Percentiles rank a stretch among this genome's conserved stretches.
These are phyloP conservation scores for Lytechinus pictus DNA, from an alignment of 35 echinoderm and acorn worm genomes.

Conservation along the genomic window DNA sequence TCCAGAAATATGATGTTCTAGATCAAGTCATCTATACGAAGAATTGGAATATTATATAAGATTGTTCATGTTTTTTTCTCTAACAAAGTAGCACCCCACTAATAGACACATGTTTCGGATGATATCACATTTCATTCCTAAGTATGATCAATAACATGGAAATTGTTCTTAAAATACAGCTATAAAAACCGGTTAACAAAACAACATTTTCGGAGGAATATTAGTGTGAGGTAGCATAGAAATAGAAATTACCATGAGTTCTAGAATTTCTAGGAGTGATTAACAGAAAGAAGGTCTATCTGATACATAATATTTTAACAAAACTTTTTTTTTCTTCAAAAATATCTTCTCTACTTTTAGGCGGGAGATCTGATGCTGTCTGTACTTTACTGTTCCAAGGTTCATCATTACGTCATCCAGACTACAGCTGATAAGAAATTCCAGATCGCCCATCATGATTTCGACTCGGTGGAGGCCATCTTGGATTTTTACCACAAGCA, in stretches of 20 bases:
- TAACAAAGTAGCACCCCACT: no score
- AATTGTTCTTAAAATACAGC: no score
- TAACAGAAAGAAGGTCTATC: neutral
- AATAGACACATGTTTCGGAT: no score
- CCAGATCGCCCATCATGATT: slow-evolving; percentile 89
- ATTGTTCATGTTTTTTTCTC: no score
- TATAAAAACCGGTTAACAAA: no score
- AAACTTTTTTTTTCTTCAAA: neutral
- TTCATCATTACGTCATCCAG: slow-evolving; percentile 95
- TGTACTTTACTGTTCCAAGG: slow-evolving; percentile 84
- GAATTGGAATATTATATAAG: no score
- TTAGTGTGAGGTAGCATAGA: neutral
- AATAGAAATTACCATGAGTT: neutral
- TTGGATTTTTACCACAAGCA: slow-evolving; percentile 93
- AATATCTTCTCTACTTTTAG: slow-evolving; percentile 30
- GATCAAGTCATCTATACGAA: no score
- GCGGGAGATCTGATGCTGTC: slow-evolving; percentile 93
- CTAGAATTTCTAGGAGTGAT: neutral
- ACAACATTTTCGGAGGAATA: no score
- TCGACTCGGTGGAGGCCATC: slow-evolving; percentile 84
- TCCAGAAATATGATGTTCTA: no score
- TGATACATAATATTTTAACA: neutral
- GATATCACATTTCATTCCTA: no score
- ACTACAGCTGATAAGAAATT: slow-evolving; percentile 70
- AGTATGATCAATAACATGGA: no score